Evolutionary conservation across 2,797 vertebrate genomes (phyloP), one percentile per base, ranked within the genome.

Genomic region (Anas flavirostris): DNA sequence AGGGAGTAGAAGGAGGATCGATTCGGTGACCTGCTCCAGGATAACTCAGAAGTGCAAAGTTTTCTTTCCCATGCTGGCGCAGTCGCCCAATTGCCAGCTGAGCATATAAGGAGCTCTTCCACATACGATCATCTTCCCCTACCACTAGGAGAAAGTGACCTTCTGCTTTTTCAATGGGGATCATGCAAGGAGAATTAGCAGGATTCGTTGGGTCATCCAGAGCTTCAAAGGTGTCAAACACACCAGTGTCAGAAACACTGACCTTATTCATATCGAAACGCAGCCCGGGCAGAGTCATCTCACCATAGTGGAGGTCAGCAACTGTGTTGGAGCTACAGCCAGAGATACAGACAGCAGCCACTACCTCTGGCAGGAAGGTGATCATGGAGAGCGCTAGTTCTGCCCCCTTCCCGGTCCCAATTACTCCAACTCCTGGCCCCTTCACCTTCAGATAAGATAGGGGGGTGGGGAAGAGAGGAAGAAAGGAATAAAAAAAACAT

Each of bases 1-100:
- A 97, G 1, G 98, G 98, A 41, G 97, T 77, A 58, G 97, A 98
- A 39, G 98, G 98, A 7, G 98, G 98, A 89, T 99, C 98, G 7
- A 99, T 98, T 88, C 98, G 96, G 97, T 99, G 99, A 67, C 98
- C 98, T 19, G 98, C 97, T 55, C 98, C 98, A 1, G 98, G 98
- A 13, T 99, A 99, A 4, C 95, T 97, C 78, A 98, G 68, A 66
- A 98, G 95, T 78, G 94, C 75, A 90, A 97, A 98, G 82, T 98
- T 97, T 62, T 96, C 95, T 62, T 96, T 98, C 35, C 95, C 96
- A 1, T 97, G 94, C 86, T 96, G 94, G 37, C 88, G 90, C 7
- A 98, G 87, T 53, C 93, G 96, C 72, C 43, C 7, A 6, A 94
- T 90, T 60, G 97, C 97, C 93, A 97, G 91, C 50, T 97, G 93